These are phyloP conservation scores for Atta colombica DNA, from an alignment of 1,140 invertebrate genomes.

Conservation along the genomic window DNA sequence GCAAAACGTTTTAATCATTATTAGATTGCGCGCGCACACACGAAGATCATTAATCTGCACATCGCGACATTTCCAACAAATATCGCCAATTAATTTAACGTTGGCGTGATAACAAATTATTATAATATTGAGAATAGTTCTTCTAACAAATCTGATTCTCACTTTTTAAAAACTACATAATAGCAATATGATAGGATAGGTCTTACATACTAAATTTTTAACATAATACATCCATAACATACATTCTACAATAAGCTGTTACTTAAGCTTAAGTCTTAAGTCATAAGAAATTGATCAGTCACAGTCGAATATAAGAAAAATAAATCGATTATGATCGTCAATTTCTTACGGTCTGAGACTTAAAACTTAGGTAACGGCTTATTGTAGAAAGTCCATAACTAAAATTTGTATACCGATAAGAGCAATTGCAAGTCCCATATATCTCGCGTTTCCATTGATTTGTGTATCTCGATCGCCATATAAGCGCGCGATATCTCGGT, in stretches of 20 bases:
- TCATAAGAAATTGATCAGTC: too few relatives aligned
- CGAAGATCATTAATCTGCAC: constrained; percentile 33
- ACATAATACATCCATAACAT: neutral
- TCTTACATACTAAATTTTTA: neutral
- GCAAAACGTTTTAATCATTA: constrained; percentile 31
- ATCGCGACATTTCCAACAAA: constrained; percentile 25
- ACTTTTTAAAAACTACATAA: neutral
- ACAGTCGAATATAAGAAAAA: too few relatives aligned
- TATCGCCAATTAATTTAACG: constrained; percentile 42
- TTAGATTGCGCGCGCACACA: constrained; percentile 12
- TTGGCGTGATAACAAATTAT: constrained; percentile 30
- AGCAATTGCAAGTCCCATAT: neutral
- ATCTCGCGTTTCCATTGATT: neutral
- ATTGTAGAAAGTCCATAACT: neutral
- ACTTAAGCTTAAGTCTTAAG: too few relatives aligned
- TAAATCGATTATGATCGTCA: too few relatives aligned
- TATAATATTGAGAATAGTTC: neutral
- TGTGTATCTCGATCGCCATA: neutral
- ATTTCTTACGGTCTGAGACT: too few relatives aligned
- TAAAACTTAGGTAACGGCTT: too few relatives aligned
- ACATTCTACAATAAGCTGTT: too few relatives aligned
- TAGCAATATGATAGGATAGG: neutral
- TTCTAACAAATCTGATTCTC: neutral
- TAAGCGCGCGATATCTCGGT: neutral
- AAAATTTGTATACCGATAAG: neutral